Conservation (phyloP, 2,888 invertebrate species). For the Oxyteleia sp. region DNA sequence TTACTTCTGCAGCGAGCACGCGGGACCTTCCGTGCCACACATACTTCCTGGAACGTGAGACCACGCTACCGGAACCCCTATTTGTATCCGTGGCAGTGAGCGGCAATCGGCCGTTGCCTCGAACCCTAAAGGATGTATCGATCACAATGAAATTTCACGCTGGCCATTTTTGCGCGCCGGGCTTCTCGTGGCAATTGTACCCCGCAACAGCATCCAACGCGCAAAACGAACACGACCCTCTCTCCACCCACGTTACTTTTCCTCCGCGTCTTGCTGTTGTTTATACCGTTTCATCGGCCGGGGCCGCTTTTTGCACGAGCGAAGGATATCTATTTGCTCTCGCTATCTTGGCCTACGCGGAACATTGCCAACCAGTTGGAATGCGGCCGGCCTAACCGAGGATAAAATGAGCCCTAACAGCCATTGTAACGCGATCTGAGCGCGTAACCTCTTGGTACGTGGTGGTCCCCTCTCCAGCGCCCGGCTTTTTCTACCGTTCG, state of each 20-base stretch:
- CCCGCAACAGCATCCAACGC: conserved; percentile 22
- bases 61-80: conserved; percentile 77
- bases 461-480: conserved; percentile 1
- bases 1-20: conserved; percentile 50
- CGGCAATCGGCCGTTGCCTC: conserved; percentile 55
- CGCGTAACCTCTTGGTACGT: conserved; percentile 55
- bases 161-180: conserved; percentile 30
- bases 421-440: conserved; percentile 65
- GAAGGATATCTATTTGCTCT: conserved; percentile 60
- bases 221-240: conserved; percentile 32
- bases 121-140: conserved; percentile 52
- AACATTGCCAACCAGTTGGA: conserved; percentile 44
- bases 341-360: conserved; percentile 50
- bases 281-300: conserved; percentile 42
- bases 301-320: conserved; percentile 33
- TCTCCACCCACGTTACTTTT: conserved; percentile 55
- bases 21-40: conserved; percentile 72
- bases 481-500: conserved; percentile 1
- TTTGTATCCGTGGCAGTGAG: conserved; percentile 57
- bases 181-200: conserved; percentile 24
- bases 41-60: conserved; percentile 83
- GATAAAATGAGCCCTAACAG: conserved; percentile 61
- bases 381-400: conserved; percentile 48
- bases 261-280: conserved; percentile 33
- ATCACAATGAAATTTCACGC: conserved; percentile 57